Conservation (phyloP, 2,888 invertebrate genomes). For the Salpingus planirostris region DNA sequence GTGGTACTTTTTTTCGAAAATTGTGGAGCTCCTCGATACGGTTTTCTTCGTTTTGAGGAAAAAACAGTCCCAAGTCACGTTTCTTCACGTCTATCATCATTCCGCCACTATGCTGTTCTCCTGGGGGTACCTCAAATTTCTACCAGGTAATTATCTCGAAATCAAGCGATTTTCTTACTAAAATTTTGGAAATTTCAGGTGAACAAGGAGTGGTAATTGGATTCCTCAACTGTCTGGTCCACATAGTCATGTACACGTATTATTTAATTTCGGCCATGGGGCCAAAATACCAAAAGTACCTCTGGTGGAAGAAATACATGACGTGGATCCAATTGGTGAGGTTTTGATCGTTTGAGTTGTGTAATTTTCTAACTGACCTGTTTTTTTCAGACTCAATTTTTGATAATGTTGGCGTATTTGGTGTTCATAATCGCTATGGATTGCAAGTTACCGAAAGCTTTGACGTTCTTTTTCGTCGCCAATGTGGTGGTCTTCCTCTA, state of each 20-base stretch:
- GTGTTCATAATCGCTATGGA: constrained; percentile 53
- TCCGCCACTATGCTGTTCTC: constrained; percentile 68
- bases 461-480: constrained; percentile 56
- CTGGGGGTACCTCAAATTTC: constrained; percentile 71
- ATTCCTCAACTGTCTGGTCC: constrained; percentile 80
- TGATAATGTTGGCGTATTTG: constrained; percentile 65
- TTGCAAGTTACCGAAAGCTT: constrained; percentile 62
- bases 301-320: constrained; percentile 94
- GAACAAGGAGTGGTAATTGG: constrained; percentile 84
- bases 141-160: constrained; percentile 53
- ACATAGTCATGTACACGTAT: constrained; percentile 87
- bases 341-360: too few relatives aligned
- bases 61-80: constrained; percentile 80
- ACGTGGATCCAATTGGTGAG: constrained; percentile 76
- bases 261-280: constrained; percentile 84
- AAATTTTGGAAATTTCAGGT: constrained; percentile 45
- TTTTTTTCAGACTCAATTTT: constrained; percentile 59
- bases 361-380: constrained; percentile 1
- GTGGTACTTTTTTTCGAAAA: constrained; percentile 74
- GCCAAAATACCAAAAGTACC: constrained; percentile 76
- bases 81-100: constrained; percentile 86
- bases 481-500: constrained; percentile 67
- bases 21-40: constrained; percentile 69
- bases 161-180: background rate
- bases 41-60: constrained; percentile 85